A percentile compares a stretch with the other conserved stretches of the same genome.
phyloP scores from a whole-genome alignment of 2,888 invertebrate species.

The Hofmannophila pseudospretella region DNA sequence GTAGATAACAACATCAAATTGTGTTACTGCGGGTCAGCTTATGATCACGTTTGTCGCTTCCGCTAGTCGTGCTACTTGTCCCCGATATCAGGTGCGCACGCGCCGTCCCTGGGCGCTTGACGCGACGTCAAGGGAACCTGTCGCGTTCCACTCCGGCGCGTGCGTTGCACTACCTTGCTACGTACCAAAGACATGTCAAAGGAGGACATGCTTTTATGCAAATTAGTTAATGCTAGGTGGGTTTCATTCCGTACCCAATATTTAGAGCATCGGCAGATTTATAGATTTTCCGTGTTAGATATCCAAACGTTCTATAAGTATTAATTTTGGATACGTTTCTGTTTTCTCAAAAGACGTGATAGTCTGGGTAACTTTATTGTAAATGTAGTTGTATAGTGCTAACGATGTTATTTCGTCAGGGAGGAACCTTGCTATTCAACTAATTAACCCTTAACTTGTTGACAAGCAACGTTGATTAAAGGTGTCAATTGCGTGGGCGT shows the following conservation, averaged over 20 bases:
- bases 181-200: slow-evolving; percentile 9
- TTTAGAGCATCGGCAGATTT: no score
- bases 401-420: no score
- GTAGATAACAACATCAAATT: slow-evolving; percentile 17
- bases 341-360: no score
- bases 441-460: no score
- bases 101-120: slow-evolving; percentile 52
- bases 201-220: neutral
- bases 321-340: no score
- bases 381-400: no score
- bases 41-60: slow-evolving; percentile 40
- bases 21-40: neutral
- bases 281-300: no score
- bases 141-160: slow-evolving; percentile 61
- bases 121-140: slow-evolving; percentile 51
- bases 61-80: slow-evolving; percentile 54
- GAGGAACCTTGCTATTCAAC: no score
- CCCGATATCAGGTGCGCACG: slow-evolving; percentile 56
- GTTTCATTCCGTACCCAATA: neutral
- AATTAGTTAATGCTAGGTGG: neutral
- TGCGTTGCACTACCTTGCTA: slow-evolving; percentile 51
- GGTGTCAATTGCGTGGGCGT: no score
- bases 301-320: no score
- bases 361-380: no score
- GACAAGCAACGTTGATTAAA: no score